Conservation (phyloP, 2,113 vertebrate genomes). For the Daubentonia madagascariensis region DNA sequence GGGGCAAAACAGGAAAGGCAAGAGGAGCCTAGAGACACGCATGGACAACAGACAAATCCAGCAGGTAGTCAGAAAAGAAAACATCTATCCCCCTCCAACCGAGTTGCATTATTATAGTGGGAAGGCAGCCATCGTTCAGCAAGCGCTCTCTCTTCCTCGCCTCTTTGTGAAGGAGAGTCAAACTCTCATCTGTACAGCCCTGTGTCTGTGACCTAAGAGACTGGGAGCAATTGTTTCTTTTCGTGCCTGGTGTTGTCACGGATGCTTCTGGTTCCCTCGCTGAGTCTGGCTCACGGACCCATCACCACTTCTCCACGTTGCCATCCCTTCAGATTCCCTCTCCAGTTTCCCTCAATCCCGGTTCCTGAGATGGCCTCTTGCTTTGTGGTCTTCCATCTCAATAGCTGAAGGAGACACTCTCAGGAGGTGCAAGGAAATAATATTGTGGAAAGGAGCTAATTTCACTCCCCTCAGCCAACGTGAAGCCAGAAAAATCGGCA, state of each 20-base stretch:
- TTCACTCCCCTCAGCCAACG: neutral
- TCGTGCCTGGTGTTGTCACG: neutral
- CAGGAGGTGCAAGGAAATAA: neutral
- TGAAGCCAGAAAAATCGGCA: neutral
- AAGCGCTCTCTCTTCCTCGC: neutral
- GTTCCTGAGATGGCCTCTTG: accelerated
- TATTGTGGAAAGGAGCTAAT: neutral
- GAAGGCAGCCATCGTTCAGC: neutral
- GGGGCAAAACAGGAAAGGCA: neutral
- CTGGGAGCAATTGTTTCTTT: neutral
- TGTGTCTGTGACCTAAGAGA: neutral
- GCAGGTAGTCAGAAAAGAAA: neutral
- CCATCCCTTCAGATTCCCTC: neutral
- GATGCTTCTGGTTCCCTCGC: neutral
- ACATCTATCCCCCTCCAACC: neutral
- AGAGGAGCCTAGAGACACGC: neutral
- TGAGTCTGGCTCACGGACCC: neutral
- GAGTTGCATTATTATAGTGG: neutral
- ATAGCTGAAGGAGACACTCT: neutral
- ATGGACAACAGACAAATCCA: neutral
- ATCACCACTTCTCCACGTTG: neutral
- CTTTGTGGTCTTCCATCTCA: neutral
- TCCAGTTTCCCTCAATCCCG: neutral
- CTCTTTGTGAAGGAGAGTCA: neutral
- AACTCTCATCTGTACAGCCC: neutral